Evolutionary conservation across 2,888 invertebrate genomes (phyloP).

Genomic region (Oscheius myriophilus): DNA sequence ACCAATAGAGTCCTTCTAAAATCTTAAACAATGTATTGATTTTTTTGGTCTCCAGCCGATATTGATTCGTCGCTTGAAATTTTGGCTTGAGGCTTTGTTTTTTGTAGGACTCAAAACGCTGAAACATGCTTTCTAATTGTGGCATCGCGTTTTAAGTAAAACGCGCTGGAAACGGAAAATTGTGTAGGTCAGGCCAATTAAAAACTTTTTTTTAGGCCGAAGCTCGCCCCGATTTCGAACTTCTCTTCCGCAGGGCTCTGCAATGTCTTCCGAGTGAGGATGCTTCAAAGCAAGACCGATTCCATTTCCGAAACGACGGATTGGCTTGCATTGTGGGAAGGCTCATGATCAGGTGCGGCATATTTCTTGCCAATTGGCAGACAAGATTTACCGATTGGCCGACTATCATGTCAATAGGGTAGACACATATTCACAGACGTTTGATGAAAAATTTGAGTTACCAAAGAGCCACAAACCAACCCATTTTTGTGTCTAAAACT

Average conservation of each 20-base stretch:
- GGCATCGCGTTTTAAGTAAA: too few species aligned
- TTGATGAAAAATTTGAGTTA: not conserved
- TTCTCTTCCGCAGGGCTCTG: slow-evolving; percentile 11
- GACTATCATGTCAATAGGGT: too few species aligned
- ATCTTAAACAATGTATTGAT: too few species aligned
- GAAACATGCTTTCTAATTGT: too few species aligned
- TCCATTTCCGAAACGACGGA: slow-evolving; percentile 27
- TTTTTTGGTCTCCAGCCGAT: too few species aligned
- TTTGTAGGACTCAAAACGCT: too few species aligned
- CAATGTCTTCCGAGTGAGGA: slow-evolving; percentile 23
- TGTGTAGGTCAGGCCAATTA: not conserved
- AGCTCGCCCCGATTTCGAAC: slow-evolving; percentile 12
- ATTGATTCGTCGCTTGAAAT: too few species aligned
- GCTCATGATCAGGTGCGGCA: slow-evolving; percentile 30
- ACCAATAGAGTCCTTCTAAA: too few species aligned
- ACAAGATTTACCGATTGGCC: not conserved
- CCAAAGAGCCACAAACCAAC: too few species aligned
- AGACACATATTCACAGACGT: not conserved
- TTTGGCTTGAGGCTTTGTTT: too few species aligned
- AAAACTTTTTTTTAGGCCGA: slow-evolving; percentile 7
- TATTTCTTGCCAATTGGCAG: not conserved
- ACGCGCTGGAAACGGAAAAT: too few species aligned
- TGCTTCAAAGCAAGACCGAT: slow-evolving; percentile 24
- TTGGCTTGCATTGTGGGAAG: slow-evolving; percentile 23
- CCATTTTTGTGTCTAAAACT: too few species aligned